Evolutionary conservation across 2,113 vertebrate species (phyloP), one percentile per base, ranked within the genome.

Genomic region (Silurus glanis): DNA sequence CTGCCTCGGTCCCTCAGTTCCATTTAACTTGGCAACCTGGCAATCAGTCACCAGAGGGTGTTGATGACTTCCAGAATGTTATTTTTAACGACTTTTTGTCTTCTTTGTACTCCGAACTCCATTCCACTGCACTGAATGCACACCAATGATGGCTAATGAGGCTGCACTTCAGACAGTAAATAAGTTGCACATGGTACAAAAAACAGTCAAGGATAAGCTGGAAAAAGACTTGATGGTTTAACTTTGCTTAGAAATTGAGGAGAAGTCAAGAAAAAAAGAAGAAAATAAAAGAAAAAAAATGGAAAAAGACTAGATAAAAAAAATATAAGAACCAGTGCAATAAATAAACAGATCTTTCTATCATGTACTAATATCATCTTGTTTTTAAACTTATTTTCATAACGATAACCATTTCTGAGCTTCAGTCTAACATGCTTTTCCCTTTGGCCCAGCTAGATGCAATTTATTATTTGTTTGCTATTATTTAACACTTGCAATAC

Each of bases 1-100:
- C 75, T 80, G 28, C 12, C 75, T 67, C 23, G 23, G 61, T 28
- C 59, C 67, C 61, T 80, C 25, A 19, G 51, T 66, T 64, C n/a
- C 61, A 56, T 62, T 49, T 23, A 78, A 78, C 28, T n/a, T 71
- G 76, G 62, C 79, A 87, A 78, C 28, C 25, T 81, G 17, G 53
- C 21, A 51, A 69, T 80, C 12, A 7, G 74, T 71, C 64, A 87
- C 56, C 67, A 87, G 83, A 80, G 83, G 88, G 72, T 67, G 83
- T 37, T 85, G 47, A 64, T 82, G 56, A 75, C 66, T 86, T 47
- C n/a, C 72, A 74, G 9, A 66, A 59, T 21, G 10, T 74, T 23
- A 17, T 61, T 58, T n/a, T 16, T 47, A 37, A 56, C 74, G 17
- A 53, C 23, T 67, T 67, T 47, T 53, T 69, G 37, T 62, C n/a